Percentiles rank a stretch among this genome's conserved stretches.
These are phyloP conservation scores for Delichon dasypus DNA, from an alignment of 2,797 vertebrate genomes.

Conservation along the genomic window DNA sequence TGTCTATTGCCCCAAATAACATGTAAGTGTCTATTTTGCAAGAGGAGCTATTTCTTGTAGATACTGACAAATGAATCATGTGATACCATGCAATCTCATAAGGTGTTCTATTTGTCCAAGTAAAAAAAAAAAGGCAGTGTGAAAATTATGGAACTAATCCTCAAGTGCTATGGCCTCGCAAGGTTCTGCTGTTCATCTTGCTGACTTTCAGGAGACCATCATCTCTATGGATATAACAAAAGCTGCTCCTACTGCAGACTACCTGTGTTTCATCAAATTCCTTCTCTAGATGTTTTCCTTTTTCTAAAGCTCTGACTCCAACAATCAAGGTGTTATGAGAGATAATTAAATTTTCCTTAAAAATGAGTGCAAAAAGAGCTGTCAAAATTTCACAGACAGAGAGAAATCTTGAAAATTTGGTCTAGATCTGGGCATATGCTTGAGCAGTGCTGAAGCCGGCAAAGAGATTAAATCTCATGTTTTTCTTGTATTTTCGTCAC, in stretches of 20 bases:
- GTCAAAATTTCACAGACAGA: fast-evolving
- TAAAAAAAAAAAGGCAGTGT: not conserved
- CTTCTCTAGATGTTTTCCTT: not conserved
- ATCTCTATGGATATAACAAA: not conserved
- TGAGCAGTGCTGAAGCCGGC: not conserved
- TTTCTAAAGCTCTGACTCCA: not conserved
- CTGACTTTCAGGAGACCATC: not conserved
- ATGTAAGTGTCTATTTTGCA: not conserved
- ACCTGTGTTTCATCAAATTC: not conserved
- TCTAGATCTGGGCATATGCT: too few species aligned
- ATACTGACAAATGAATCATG: fast-evolving
- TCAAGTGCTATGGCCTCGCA: not conserved
- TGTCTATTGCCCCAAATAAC: not conserved
- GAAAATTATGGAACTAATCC: not conserved
- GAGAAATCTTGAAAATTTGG: not conserved
- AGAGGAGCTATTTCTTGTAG: not conserved
- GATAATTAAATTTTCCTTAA: not conserved
- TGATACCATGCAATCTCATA: not conserved
- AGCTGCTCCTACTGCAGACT: not conserved
- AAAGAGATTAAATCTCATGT: not conserved
- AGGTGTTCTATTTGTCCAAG: not conserved
- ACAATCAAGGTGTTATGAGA: not conserved
- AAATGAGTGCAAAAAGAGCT: not conserved
- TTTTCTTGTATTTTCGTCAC: not conserved
- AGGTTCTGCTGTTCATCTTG: not conserved